Evolutionary conservation across 1,140 invertebrate genomes (phyloP).

Genomic region (Ceratosolen solmsi): DNA sequence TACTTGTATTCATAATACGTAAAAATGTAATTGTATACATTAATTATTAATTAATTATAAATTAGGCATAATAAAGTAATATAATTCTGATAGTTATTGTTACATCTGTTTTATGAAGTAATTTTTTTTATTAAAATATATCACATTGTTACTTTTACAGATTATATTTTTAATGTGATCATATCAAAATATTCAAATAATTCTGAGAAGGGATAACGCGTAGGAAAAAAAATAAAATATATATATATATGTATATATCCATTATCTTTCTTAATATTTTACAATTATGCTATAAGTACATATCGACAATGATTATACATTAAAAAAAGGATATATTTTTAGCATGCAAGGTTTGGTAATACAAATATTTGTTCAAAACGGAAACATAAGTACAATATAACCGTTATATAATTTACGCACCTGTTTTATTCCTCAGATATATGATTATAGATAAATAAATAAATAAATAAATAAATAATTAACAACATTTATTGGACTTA

Average conservation of each 20-base stretch:
- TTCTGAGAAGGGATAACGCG: too few relatives aligned
- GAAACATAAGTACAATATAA: slow-evolving; percentile 20
- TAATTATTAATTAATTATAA: too few relatives aligned
- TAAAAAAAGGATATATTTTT: slow-evolving; percentile 12
- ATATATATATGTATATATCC: background rate
- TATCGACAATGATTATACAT: slow-evolving; percentile 22
- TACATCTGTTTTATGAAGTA: too few relatives aligned
- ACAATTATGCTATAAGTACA: background rate
- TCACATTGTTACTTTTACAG: too few relatives aligned
- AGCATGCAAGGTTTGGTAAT: background rate
- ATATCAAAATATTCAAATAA: too few relatives aligned
- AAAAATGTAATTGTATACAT: too few relatives aligned
- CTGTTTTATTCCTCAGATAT: slow-evolving; percentile 10
- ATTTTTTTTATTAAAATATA: too few relatives aligned
- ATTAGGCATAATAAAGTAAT: too few relatives aligned
- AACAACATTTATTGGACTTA: slow-evolving; percentile 29
- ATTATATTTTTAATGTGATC: too few relatives aligned
- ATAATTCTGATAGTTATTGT: too few relatives aligned
- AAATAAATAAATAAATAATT: slow-evolving; percentile 21
- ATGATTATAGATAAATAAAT: background rate
- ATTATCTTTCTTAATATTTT: background rate
- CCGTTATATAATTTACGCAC: slow-evolving; percentile 21
- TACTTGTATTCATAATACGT: too few relatives aligned
- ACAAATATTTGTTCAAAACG: slow-evolving; percentile 1
- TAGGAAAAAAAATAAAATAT: too few relatives aligned